phyloP scores from a whole-genome alignment of 1,140 invertebrate species.

The Conus betulinus region DNA sequence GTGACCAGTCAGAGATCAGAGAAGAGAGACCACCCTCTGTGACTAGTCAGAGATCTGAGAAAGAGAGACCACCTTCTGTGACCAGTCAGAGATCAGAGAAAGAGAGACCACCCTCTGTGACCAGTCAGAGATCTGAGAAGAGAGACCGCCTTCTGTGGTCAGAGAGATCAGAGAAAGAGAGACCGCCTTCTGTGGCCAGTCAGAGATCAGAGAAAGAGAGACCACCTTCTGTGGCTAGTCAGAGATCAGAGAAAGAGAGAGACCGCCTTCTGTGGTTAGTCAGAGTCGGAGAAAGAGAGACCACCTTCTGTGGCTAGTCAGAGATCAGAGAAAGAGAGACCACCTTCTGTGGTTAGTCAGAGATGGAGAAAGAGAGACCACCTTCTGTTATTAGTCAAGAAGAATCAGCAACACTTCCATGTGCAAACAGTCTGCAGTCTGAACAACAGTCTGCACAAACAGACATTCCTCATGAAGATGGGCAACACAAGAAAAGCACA shows the following conservation, averaged over 20 bases:
- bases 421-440: background rate
- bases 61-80: background rate
- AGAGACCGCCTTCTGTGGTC: background rate
- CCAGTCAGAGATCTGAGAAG: background rate
- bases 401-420: background rate
- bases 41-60: background rate
- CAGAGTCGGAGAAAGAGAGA: background rate
- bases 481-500: too few species aligned
- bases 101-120: background rate
- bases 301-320: background rate
- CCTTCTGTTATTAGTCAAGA: background rate
- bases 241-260: background rate
- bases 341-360: background rate
- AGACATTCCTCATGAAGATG: background rate
- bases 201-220: background rate
- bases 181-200: slow-evolving; percentile 3
- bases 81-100: background rate
- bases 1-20: background rate
- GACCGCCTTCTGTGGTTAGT: background rate
- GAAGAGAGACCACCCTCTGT: background rate
- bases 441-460: background rate
- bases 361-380: background rate
- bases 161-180: background rate
- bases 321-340: background rate
- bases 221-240: background rate